Base-by-base conservation (phyloP, 2,888 invertebrate genomes). In the Byasa hedistus region DNA sequence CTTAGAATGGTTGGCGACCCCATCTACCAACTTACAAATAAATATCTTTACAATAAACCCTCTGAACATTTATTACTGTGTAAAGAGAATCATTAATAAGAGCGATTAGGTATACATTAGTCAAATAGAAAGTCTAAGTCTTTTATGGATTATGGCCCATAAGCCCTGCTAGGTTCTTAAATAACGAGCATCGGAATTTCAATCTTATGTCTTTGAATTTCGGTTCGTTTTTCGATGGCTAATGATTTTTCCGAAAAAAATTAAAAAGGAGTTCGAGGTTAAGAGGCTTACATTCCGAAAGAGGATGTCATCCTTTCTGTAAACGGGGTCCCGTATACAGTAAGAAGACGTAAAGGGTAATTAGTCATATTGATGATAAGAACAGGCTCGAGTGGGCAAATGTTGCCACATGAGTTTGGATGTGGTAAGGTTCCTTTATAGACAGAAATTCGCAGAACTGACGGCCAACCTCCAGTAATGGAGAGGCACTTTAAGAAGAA, bases 61-160 rank as follows among this genome's bases (percentile, higher is more conserved):
- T 55, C 39, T 39, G 24, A 2, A 62, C n/a, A n/a, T 44, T 23
- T 19, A 44, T 39, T 58, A 44, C 15, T 22, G 36, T n/a, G 10
- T 39, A 62, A 10, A 39, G 17, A 52, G 63, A 1, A 36, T 51
- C 51, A 32, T 51, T 57, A 56, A 62, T 56, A 57, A 57, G 57
- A 57, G 39, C 55, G 55, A 56, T 44, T 48, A 55, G 44, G 39
- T 55, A 19, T 27, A 21, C 27, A 60, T 60, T 48, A 56, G 24
- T 64, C 59, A 65, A 65, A 65, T 48, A 39, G 39, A 39, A 65
- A 65, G 22, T 57, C 65, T 61, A 57, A n/a, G 51, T 36, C 65
- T 65, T 61, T 64, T 36, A 21, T 15, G 51, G 32, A 48, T 65
- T 59, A 27, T 48, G 36, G 36, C n/a, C 55, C 51, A 32, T 24